Evolutionary conservation across 2,113 vertebrate species (phyloP).

Genomic region (Myiopsitta monachus): DNA sequence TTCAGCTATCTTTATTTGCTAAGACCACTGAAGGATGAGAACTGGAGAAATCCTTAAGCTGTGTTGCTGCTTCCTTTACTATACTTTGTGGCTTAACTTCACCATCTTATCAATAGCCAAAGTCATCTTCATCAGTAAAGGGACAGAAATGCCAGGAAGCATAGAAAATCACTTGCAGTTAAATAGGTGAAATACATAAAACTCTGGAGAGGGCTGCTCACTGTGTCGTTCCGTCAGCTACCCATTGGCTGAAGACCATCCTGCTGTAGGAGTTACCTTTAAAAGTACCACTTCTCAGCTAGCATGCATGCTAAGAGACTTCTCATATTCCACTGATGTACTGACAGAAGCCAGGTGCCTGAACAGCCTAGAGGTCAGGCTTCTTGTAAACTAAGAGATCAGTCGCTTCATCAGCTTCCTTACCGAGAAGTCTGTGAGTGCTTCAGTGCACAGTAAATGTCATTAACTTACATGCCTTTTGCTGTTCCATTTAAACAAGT

Average conservation of each 20-base stretch:
- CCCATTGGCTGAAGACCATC: not conserved
- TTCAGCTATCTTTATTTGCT: not conserved
- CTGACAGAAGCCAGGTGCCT: not conserved
- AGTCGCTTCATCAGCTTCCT: not conserved
- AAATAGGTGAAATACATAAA: not conserved
- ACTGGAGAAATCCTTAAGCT: not conserved
- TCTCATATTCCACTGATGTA: not conserved
- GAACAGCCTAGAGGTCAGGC: not conserved
- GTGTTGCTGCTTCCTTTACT: not conserved
- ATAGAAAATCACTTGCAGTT: not conserved
- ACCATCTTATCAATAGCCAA: not conserved
- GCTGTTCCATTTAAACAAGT: not conserved
- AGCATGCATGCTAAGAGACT: not conserved
- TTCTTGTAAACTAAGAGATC: not conserved
- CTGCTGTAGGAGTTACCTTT: not conserved
- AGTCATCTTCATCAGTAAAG: not conserved
- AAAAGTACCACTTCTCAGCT: not conserved
- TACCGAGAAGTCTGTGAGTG: not conserved
- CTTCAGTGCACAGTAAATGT: not conserved
- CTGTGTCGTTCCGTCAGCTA: not conserved
- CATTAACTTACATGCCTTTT: not conserved
- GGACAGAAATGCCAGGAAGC: not conserved
- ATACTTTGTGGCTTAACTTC: not conserved
- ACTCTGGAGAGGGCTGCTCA: not conserved
- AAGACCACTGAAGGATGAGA: not conserved